phyloP scores from a whole-genome alignment of 2,797 vertebrate genomes.

The Pipistrellus pipistrellus region DNA sequence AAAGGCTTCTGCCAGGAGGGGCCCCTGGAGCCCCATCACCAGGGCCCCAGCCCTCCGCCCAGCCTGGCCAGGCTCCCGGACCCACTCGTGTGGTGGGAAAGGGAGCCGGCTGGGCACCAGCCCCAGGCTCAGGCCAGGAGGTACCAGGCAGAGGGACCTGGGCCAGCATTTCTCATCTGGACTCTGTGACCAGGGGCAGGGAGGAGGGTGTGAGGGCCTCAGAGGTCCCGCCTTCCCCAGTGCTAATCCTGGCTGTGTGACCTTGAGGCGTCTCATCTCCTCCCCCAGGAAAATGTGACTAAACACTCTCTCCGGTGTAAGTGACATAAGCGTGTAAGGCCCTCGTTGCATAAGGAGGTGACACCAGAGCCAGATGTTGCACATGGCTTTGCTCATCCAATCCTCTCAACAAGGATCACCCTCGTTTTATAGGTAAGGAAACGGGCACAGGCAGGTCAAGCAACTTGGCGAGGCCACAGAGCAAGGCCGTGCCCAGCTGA shows the following conservation, averaged over 20 bases:
- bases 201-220: neutral
- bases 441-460: constrained; percentile 19
- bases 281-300: neutral
- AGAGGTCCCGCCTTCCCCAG: neutral
- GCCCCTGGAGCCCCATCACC: constrained; percentile 72
- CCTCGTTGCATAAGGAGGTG: no score
- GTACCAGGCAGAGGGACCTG: neutral
- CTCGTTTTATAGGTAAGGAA: neutral
- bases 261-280: neutral
- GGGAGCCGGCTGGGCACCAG: neutral
- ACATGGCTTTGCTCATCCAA: neutral
- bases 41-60: constrained; percentile 54
- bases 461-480: neutral
- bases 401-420: neutral
- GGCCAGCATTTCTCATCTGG: neutral
- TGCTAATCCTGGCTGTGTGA: constrained; percentile 18
- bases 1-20: constrained; percentile 72
- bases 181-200: neutral
- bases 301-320: neutral
- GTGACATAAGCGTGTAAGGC: neutral
- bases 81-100: constrained; percentile 2
- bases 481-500: neutral
- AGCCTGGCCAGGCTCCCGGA: constrained; percentile 73
- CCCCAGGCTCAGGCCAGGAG: constrained; percentile 27
- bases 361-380: neutral